Evolutionary conservation across 2,888 invertebrate species (phyloP).

Genomic region (Helleia helle): DNA sequence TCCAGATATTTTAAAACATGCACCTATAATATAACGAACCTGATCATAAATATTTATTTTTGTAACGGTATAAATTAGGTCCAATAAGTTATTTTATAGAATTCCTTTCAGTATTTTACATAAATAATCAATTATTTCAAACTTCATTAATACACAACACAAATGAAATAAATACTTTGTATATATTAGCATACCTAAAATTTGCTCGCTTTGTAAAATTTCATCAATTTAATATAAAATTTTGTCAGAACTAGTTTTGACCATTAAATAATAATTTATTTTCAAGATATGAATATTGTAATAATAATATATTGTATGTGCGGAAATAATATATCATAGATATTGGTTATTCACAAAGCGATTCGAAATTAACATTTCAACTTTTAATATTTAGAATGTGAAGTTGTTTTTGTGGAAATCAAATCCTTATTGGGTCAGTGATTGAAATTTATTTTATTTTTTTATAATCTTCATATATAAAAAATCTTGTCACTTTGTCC

Average conservation of each 20-base stretch:
- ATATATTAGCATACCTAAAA: neutral
- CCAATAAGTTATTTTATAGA: neutral
- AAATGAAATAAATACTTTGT: neutral
- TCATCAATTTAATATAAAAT: neutral
- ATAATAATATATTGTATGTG: conserved; percentile 2
- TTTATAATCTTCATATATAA: no score
- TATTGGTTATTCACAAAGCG: neutral
- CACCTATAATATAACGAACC: no score
- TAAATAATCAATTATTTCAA: neutral
- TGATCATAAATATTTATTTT: neutral
- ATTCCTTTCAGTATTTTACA: neutral
- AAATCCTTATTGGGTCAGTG: neutral
- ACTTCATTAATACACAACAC: neutral
- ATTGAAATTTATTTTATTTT: no score
- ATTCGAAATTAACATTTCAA: conserved; percentile 1
- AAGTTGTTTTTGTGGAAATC: conserved; percentile 2
- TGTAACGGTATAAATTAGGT: neutral
- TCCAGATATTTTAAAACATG: no score
- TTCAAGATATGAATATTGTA: neutral
- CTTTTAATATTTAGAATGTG: neutral
- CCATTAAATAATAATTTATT: neutral
- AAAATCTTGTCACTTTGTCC: no score
- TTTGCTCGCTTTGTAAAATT: neutral
- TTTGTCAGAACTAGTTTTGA: neutral
- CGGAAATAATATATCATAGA: conserved; percentile 3